A percentile compares a stretch with the other conserved stretches of the same genome.
These are phyloP conservation scores for Dysmachus trigonus DNA, from an alignment of 2,888 invertebrate genomes.

Conservation along the genomic window DNA sequence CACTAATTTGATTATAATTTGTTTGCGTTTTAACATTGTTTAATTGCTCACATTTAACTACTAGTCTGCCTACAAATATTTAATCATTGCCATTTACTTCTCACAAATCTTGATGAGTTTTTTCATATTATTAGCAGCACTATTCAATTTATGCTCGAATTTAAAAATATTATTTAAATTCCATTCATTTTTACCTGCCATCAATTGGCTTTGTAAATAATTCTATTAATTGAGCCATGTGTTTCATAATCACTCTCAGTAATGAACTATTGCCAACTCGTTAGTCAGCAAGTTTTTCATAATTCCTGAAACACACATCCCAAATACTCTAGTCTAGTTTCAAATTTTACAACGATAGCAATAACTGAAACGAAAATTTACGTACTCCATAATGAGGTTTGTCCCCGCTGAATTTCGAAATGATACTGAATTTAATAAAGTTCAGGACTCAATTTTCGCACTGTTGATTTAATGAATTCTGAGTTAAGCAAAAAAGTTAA, in stretches of 20 bases:
- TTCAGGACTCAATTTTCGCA: background rate
- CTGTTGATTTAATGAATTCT: background rate
- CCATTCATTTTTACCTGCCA: background rate
- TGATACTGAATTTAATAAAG: background rate
- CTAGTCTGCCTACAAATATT: too few species aligned
- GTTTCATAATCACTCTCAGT: background rate
- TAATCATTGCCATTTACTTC: too few species aligned
- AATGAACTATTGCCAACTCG: too few species aligned
- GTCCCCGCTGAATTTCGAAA: background rate
- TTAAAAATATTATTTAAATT: background rate
- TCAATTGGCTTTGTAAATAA: background rate
- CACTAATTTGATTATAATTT: too few species aligned
- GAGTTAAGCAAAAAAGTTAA: background rate
- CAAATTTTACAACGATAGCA: too few species aligned
- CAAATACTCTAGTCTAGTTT: too few species aligned
- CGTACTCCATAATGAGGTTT: background rate
- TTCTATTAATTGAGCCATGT: background rate
- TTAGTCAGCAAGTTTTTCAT: background rate
- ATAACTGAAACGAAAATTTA: background rate
- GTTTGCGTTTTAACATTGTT: too few species aligned
- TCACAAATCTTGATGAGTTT: too few species aligned
- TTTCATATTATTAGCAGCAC: too few species aligned
- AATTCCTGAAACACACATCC: background rate
- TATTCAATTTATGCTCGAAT: too few species aligned
- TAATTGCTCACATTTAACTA: too few species aligned